phyloP scores from a whole-genome alignment of 2,888 invertebrate genomes.

The Dasypogon diadema region DNA sequence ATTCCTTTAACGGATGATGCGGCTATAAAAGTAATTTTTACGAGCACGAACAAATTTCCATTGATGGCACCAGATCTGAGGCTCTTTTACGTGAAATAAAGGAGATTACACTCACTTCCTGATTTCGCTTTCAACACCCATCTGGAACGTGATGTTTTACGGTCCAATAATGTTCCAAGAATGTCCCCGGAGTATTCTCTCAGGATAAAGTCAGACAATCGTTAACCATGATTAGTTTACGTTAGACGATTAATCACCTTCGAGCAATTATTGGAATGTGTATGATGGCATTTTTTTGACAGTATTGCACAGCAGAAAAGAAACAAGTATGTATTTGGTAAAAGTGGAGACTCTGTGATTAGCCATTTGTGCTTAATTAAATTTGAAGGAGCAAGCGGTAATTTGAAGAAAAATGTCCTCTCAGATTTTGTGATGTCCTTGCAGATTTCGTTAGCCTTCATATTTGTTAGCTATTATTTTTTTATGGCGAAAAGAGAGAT shows the following conservation, averaged over 20 bases:
- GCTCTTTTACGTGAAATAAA: neutral
- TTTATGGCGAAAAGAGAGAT: too few species aligned
- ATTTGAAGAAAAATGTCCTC: too few species aligned
- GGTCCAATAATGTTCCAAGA: neutral
- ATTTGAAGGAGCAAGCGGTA: too few species aligned
- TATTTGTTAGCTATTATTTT: too few species aligned
- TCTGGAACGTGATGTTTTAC: neutral
- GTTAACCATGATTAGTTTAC: conserved; percentile 1
- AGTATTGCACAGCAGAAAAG: neutral
- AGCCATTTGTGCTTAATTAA: too few species aligned
- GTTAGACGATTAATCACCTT: conserved; percentile 40
- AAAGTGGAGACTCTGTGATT: too few species aligned
- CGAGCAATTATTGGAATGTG: neutral
- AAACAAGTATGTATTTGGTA: too few species aligned
- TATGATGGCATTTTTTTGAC: neutral
- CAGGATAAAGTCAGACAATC: neutral
- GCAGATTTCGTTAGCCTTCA: too few species aligned
- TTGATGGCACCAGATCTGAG: neutral
- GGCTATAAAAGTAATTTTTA: conserved; percentile 8
- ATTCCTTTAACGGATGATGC: neutral
- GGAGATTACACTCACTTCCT: neutral
- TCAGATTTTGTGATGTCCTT: too few species aligned
- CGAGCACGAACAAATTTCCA: conserved; percentile 8
- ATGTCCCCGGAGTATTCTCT: neutral
- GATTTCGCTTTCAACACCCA: neutral